These are phyloP conservation scores for Regulus satrapa DNA, from an alignment of 2,113 vertebrate genomes.

Conservation along the genomic window DNA sequence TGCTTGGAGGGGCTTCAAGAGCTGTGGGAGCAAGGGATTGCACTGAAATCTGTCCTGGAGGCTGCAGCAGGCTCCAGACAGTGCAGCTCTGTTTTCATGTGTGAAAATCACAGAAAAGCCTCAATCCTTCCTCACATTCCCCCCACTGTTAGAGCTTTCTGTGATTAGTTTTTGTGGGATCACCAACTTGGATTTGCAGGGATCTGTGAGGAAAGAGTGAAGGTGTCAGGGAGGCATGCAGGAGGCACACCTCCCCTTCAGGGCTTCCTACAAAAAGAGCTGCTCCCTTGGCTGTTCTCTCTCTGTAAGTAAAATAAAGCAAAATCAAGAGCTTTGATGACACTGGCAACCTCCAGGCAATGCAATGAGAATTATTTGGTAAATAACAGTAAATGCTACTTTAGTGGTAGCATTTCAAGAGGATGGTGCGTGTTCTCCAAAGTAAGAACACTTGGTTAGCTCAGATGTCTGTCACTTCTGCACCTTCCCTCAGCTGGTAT, in stretches of 20 bases:
- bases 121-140: rapidly evolving
- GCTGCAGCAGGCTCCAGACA: background rate
- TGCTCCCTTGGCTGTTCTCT: background rate
- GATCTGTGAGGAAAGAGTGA: background rate
- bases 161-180: background rate
- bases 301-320: background rate
- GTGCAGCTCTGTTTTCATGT: background rate
- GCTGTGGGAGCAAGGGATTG: background rate
- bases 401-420: background rate
- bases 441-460: background rate
- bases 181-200: background rate
- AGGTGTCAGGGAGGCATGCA: background rate
- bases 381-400: background rate
- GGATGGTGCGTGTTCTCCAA: background rate
- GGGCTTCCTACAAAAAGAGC: background rate
- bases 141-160: background rate
- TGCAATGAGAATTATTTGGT: background rate
- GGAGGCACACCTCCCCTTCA: background rate
- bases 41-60: background rate
- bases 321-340: background rate
- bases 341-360: background rate
- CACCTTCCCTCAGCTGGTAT: background rate
- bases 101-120: background rate
- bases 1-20: background rate
- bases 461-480: background rate